Conservation (phyloP, 2,888 invertebrate genomes). For the Eumacrocentrus americanus region DNA sequence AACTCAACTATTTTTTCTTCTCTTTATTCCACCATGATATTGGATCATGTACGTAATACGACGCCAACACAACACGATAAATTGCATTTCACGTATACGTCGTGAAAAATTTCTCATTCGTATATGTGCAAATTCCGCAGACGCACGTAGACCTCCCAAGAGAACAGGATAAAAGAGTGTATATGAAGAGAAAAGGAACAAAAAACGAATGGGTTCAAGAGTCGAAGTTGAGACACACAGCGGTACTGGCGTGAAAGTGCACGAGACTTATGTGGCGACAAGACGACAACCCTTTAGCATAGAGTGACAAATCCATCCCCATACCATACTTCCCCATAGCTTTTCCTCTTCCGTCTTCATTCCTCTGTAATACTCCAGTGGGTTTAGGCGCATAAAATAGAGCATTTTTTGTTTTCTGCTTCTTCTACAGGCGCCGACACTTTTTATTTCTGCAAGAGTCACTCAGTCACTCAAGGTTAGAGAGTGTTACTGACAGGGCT, state of each 20-base stretch:
- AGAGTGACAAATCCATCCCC: constrained; percentile 52
- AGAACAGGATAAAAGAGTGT: constrained; percentile 25
- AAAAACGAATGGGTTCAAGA: constrained; percentile 16
- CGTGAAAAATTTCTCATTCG: constrained; percentile 45
- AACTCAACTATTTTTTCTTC: too few relatives aligned
- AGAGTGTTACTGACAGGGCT: constrained; percentile 45
- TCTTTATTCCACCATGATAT: too few relatives aligned
- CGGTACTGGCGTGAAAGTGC: background rate
- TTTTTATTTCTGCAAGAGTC: constrained; percentile 34
- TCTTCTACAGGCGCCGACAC: constrained; percentile 11
- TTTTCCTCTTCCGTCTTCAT: constrained; percentile 10
- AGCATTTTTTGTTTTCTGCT: constrained; percentile 10
- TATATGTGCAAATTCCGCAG: constrained; percentile 37
- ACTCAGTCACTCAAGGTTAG: constrained; percentile 45
- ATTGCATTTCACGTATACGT: constrained; percentile 44
- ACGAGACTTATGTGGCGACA: constrained; percentile 52
- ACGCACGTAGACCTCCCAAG: background rate
- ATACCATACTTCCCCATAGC: constrained; percentile 37
- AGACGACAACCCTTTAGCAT: constrained; percentile 52
- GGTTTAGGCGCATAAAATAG: constrained; percentile 23
- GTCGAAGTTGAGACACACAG: constrained; percentile 5
- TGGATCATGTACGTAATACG: background rate
- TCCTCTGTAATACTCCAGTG: constrained; percentile 1
- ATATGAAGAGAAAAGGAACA: constrained; percentile 19
- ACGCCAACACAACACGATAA: constrained; percentile 44